Percentiles rank a stretch among this genome's conserved stretches.
Evolutionary conservation across 1,140 invertebrate genomes (phyloP).

Genomic region (Orchesella cincta): DNA sequence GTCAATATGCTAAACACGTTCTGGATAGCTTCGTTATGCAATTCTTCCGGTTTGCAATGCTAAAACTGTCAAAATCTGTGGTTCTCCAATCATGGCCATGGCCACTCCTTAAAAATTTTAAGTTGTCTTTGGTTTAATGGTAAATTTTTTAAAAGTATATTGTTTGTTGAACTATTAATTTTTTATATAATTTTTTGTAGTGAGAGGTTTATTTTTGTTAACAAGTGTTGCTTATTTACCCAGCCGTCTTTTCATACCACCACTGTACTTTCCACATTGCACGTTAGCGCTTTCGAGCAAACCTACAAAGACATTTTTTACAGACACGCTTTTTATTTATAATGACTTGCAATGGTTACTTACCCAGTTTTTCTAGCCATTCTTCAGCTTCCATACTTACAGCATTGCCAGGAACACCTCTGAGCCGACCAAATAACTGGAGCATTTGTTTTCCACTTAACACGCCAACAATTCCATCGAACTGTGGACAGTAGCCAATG

Average conservation of each 20-base stretch:
- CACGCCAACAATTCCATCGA: slow-evolving; percentile 64
- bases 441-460: slow-evolving; percentile 64
- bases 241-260: slow-evolving; percentile 83
- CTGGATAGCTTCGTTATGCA: no score
- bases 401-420: slow-evolving; percentile 56
- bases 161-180: no score
- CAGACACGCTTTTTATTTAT: not conserved
- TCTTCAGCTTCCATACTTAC: slow-evolving; percentile 56
- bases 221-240: no score
- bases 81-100: no score
- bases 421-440: slow-evolving; percentile 60
- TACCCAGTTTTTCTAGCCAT: slow-evolving; percentile 41
- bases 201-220: no score
- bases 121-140: no score
- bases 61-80: no score
- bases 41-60: no score
- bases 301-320: slow-evolving; percentile 23
- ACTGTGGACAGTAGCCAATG: slow-evolving; percentile 61
- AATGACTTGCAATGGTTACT: not conserved
- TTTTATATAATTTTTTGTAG: no score
- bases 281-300: slow-evolving; percentile 36
- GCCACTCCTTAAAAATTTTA: no score
- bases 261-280: slow-evolving; percentile 59
- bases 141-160: no score
- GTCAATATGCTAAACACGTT: no score